Percentiles rank a stretch among this genome's conserved stretches.
Evolutionary conservation across 1,140 invertebrate species (phyloP).

Genomic region (Luehdorfia chinensis): DNA sequence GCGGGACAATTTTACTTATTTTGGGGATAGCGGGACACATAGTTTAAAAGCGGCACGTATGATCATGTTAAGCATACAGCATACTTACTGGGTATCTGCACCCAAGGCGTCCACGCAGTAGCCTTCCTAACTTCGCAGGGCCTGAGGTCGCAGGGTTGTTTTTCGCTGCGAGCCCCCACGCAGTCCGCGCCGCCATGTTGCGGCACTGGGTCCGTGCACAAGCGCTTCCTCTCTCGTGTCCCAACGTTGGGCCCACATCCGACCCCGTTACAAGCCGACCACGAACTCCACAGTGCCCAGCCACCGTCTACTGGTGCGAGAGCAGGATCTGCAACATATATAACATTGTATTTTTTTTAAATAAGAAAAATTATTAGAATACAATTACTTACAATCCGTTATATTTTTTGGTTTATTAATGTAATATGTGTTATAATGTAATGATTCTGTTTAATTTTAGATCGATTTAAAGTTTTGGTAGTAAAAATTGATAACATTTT

Average conservation of each 20-base stretch:
- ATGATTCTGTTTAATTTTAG: too few species aligned
- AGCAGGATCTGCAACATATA: constrained; percentile 67
- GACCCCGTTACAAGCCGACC: constrained; percentile 80
- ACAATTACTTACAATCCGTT: too few species aligned
- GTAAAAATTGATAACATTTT: too few species aligned
- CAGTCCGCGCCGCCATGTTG: constrained; percentile 75
- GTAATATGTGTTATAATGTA: too few species aligned
- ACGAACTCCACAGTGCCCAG: constrained; percentile 86
- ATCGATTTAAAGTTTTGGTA: too few species aligned
- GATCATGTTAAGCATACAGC: too few species aligned
- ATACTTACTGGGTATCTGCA: constrained; percentile 70
- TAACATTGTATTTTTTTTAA: too few species aligned
- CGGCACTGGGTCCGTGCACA: constrained; percentile 47
- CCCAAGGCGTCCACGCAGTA: constrained; percentile 88
- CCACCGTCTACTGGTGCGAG: constrained; percentile 82
- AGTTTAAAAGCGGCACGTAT: too few species aligned
- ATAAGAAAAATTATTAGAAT: too few species aligned
- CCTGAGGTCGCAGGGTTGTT: constrained; percentile 83
- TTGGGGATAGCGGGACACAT: too few species aligned
- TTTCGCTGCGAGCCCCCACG: constrained; percentile 81
- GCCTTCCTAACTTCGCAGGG: constrained; percentile 82
- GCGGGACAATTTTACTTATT: too few species aligned
- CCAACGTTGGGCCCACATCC: constrained; percentile 77
- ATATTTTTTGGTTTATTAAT: background rate
- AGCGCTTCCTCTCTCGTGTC: constrained; percentile 38